Conservation (phyloP, 1,140 invertebrate genomes). For the Hirudo medicinalis region DNA sequence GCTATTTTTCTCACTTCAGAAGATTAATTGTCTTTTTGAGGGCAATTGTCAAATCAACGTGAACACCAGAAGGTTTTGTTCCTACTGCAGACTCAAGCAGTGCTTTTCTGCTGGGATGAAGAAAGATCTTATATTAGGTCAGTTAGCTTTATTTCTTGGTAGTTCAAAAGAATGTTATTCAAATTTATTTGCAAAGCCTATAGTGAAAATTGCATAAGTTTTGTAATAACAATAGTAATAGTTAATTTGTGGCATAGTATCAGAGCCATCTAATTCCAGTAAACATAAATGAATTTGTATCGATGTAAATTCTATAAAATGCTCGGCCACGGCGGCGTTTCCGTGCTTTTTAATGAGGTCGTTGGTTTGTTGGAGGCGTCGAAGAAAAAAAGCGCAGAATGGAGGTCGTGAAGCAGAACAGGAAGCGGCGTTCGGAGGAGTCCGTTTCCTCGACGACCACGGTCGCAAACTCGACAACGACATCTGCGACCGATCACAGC, state of each 20-base stretch:
- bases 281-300: no score
- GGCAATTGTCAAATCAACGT: slow-evolving; percentile 79
- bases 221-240: no score
- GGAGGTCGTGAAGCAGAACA: slow-evolving; percentile 24
- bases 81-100: slow-evolving; percentile 82
- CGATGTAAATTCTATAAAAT: no score
- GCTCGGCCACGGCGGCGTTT: no score
- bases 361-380: slow-evolving; percentile 21
- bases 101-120: slow-evolving; percentile 86
- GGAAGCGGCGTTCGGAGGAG: not conserved
- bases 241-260: no score
- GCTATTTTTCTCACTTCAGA: slow-evolving; percentile 38
- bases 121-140: slow-evolving; percentile 70
- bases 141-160: slow-evolving; percentile 2
- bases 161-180: not conserved
- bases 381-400: slow-evolving; percentile 24
- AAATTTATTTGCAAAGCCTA: no score
- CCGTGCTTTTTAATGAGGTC: no score
- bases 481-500: not conserved
- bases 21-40: slow-evolving; percentile 81
- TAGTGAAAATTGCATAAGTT: no score
- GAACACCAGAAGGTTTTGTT: slow-evolving; percentile 83
- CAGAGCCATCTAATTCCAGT: no score
- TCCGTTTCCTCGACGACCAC: not conserved
- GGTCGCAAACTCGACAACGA: not conserved